Conservation (phyloP, 1,140 invertebrate species). For the Leptinotarsa defecta region DNA sequence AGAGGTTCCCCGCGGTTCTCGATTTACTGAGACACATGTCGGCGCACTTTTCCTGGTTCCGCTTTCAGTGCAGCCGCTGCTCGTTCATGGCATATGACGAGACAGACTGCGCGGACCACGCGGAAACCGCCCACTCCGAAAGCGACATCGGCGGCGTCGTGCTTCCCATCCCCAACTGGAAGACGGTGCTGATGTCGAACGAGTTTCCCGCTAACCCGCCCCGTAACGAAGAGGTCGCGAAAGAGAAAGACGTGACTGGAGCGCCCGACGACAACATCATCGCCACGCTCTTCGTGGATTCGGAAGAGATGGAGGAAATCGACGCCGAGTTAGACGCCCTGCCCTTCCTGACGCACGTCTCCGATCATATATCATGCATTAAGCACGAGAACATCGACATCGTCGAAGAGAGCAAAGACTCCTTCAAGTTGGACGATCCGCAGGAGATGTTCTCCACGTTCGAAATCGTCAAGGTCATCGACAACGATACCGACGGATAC, state of each 20-base stretch:
- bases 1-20: conserved; percentile 49
- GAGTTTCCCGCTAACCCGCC: conserved; percentile 34
- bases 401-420: conserved; percentile 13
- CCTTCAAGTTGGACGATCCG: conserved; percentile 18
- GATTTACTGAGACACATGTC: conserved; percentile 57
- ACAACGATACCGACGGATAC: conserved; percentile 11
- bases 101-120: conserved; percentile 55
- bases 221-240: neutral
- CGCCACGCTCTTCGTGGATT: conserved; percentile 2
- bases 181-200: conserved; percentile 43
- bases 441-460: conserved; percentile 15
- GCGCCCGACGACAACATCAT: neutral
- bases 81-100: conserved; percentile 55
- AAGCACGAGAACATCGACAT: conserved; percentile 19
- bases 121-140: conserved; percentile 52
- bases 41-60: conserved; percentile 57
- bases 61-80: conserved; percentile 57
- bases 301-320: neutral
- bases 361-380: neutral
- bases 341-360: neutral
- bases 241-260: neutral
- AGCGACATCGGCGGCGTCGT: conserved; percentile 48
- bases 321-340: neutral
- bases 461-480: conserved; percentile 11
- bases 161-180: conserved; percentile 50